phyloP scores from a whole-genome alignment of 2,888 invertebrate species.

The Nomada hirtipes region DNA sequence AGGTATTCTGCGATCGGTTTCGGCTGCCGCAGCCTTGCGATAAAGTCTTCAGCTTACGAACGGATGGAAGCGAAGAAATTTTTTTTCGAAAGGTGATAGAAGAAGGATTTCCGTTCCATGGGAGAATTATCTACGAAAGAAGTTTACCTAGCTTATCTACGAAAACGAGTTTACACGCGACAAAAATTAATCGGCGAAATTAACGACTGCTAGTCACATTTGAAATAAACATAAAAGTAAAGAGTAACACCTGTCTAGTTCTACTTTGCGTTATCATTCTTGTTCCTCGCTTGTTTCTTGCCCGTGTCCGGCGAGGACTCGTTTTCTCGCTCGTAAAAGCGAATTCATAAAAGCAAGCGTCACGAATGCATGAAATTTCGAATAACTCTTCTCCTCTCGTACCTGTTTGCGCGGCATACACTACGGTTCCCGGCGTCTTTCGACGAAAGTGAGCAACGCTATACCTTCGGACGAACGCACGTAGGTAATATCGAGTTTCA shows the following conservation, averaged over 20 bases:
- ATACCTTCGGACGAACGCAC: constrained; percentile 24
- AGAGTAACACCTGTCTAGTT: neutral
- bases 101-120: no score
- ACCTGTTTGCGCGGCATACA: constrained; percentile 9
- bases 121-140: constrained; percentile 21
- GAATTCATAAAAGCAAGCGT: constrained; percentile 75
- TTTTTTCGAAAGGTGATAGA: no score
- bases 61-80: neutral
- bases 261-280: constrained; percentile 20
- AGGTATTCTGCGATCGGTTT: constrained; percentile 37
- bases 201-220: neutral
- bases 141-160: no score
- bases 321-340: constrained; percentile 71
- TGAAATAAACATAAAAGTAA: no score
- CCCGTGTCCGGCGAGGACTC: constrained; percentile 55
- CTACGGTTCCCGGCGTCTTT: neutral
- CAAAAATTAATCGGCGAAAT: neutral
- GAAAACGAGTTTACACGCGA: no score
- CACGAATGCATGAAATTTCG: constrained; percentile 73
- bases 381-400: constrained; percentile 61
- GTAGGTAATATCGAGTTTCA: constrained; percentile 56
- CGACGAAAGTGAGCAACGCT: constrained; percentile 23
- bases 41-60: constrained; percentile 35
- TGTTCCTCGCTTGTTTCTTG: neutral
- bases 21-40: constrained; percentile 26